Evolutionary conservation across 2,888 invertebrate species (phyloP).

Genomic region (Macrophya annulata): DNA sequence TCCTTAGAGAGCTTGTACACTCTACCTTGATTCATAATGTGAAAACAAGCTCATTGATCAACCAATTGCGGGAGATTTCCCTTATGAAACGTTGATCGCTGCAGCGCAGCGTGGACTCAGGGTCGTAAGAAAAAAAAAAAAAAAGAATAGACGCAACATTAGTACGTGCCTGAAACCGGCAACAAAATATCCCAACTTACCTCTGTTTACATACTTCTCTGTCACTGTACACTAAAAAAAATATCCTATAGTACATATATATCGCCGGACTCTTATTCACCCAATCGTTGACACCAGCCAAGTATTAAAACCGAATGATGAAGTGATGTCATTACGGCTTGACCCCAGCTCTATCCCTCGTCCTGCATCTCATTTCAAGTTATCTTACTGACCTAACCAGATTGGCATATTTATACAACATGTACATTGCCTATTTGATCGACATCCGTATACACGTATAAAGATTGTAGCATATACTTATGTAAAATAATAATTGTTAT

Average conservation of each 20-base stretch:
- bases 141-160: constrained; percentile 75
- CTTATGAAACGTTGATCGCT: not conserved
- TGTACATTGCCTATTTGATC: not conserved
- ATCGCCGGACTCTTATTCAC: constrained; percentile 33
- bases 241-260: not conserved
- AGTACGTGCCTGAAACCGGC: constrained; percentile 73
- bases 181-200: constrained; percentile 66
- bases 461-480: not conserved
- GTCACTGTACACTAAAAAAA: constrained; percentile 53
- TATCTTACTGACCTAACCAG: not conserved
- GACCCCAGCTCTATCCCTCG: not conserved
- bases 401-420: not conserved
- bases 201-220: constrained; percentile 50
- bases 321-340: constrained; percentile 11
- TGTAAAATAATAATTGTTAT: not conserved
- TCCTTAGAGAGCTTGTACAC: not conserved
- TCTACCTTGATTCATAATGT: not conserved
- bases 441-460: not conserved
- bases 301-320: not conserved
- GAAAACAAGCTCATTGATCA: not conserved
- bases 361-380: not conserved
- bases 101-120: not conserved
- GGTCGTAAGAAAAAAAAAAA: constrained; percentile 59
- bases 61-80: not conserved
- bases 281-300: constrained; percentile 40